phyloP scores from a whole-genome alignment of 2,797 vertebrate genomes.

The Arvicola amphibius region DNA sequence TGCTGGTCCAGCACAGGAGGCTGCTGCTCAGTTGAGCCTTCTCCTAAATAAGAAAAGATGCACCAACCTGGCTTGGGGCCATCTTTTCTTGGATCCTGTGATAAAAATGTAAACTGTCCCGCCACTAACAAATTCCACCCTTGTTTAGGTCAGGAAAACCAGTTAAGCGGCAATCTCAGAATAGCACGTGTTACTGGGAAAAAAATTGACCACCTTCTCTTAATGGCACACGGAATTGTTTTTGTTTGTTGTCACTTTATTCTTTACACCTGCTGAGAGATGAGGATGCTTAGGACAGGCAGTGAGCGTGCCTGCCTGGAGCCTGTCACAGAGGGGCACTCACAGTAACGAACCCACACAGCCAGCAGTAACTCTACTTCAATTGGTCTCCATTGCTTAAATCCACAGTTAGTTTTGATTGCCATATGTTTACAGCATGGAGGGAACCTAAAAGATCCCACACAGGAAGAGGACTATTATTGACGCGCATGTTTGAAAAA shows the following conservation, averaged over 20 bases:
- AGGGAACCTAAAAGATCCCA: neutral
- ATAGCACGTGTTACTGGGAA: neutral
- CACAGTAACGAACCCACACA: neutral
- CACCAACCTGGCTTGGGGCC: neutral
- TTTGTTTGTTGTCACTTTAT: neutral
- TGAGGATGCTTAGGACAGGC: neutral
- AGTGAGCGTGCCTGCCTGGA: neutral
- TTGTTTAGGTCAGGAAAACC: neutral
- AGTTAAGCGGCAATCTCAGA: neutral
- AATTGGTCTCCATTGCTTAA: conserved; percentile 55
- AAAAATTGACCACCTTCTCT: conserved; percentile 26
- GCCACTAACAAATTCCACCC: neutral
- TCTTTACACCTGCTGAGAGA: neutral
- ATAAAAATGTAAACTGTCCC: neutral
- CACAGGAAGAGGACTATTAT: conserved; percentile 68
- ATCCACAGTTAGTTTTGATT: conserved; percentile 67
- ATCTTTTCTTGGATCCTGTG: neutral
- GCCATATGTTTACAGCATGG: conserved; percentile 60
- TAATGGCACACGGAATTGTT: neutral
- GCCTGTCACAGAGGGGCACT: neutral
- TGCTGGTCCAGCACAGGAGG: neutral
- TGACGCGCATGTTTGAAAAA: conserved; percentile 60
- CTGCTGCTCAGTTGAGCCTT: neutral
- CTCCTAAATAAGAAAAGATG: neutral
- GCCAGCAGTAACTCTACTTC: conserved; percentile 11